Percentiles rank a stretch among this genome's conserved stretches.
Conservation (phyloP, 2,113 vertebrate species). For the Calidris pygmaea region DNA sequence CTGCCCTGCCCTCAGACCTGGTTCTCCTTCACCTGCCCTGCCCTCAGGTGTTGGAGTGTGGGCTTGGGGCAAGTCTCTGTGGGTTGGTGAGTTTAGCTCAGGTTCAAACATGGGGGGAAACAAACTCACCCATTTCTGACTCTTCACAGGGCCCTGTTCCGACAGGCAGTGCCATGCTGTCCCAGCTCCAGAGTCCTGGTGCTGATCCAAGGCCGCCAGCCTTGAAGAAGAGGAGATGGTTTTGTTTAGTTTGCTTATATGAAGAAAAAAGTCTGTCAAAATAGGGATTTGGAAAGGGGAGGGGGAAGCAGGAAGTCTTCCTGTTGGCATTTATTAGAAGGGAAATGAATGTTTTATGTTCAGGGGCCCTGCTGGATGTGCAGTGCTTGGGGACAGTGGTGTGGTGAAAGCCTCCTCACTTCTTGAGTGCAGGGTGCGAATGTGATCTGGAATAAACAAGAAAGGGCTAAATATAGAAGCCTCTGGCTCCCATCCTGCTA, state of each 20-base stretch:
- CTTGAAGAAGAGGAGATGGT: conserved; percentile 1
- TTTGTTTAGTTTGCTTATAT: conserved; percentile 27
- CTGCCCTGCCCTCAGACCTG: not conserved
- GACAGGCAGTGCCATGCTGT: accelerated
- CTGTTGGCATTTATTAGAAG: conserved; percentile 39
- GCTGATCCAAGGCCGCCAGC: not conserved
- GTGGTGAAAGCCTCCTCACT: conserved; percentile 16
- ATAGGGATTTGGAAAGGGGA: not conserved
- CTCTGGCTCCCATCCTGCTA: not conserved
- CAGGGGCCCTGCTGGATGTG: not conserved
- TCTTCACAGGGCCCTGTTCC: not conserved
- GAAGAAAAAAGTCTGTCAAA: conserved; percentile 16
- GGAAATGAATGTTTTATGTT: conserved; percentile 32
- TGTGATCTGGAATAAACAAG: conserved; percentile 45
- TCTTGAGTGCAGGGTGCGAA: not conserved
- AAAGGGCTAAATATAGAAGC: conserved; percentile 61
- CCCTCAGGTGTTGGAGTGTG: not conserved
- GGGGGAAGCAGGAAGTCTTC: conserved; percentile 32
- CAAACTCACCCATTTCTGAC: not conserved
- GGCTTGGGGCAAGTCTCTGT: not conserved
- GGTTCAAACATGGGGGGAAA: not conserved
- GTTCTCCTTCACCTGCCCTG: not conserved
- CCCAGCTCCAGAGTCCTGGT: not conserved
- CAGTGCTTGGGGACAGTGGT: not conserved
- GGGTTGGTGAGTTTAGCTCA: not conserved